Percentiles rank a stretch among this genome's conserved stretches.
Conservation (phyloP, 2,113 vertebrate species). For the Chelonoidis abingdonii region DNA sequence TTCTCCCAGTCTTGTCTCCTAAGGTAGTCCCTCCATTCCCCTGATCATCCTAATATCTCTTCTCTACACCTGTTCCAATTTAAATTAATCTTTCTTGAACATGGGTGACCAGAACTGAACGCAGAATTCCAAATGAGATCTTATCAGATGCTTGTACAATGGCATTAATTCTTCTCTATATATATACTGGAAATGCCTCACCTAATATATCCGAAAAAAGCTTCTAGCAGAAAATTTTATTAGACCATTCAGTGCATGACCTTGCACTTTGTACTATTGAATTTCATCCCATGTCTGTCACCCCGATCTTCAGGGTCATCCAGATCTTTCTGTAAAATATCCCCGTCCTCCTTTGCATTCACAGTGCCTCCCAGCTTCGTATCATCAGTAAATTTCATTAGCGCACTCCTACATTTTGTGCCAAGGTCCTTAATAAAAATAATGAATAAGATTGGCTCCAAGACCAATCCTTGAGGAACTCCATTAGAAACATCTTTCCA, state of each 20-base stretch:
- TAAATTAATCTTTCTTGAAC: not conserved
- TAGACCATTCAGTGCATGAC: not conserved
- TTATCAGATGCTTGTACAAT: not conserved
- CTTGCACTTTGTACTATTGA: not conserved
- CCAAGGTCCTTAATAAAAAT: not conserved
- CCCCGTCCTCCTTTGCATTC: not conserved
- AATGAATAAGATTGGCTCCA: not conserved
- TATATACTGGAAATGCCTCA: not conserved
- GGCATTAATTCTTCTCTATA: not conserved
- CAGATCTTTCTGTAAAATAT: not conserved
- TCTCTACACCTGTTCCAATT: not conserved
- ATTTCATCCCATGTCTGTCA: not conserved
- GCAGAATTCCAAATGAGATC: not conserved
- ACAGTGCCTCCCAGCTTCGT: not conserved
- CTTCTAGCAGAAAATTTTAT: not conserved
- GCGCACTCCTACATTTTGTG: not conserved
- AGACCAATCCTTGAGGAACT: not conserved
- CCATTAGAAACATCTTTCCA: not conserved
- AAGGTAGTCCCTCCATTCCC: not conserved
- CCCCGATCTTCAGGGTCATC: not conserved
- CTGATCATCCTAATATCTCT: not conserved
- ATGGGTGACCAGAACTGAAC: not conserved
- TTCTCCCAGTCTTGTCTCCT: not conserved
- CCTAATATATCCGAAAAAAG: not conserved
- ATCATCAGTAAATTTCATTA: not conserved